Conservation (phyloP, 2,113 vertebrate species). For the Coreoperca whiteheadi region DNA sequence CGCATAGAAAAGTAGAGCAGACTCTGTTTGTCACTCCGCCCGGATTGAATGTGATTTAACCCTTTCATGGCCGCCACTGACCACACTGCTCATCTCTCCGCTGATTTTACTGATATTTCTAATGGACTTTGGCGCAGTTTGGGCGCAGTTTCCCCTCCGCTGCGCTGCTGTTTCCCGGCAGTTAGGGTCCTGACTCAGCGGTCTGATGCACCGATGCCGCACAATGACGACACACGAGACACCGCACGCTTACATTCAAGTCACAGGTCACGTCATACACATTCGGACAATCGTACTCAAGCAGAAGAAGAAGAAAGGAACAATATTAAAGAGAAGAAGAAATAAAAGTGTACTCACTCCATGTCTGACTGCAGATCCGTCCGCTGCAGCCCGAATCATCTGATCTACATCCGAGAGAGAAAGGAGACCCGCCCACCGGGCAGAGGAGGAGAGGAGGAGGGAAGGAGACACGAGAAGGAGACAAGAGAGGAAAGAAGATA, state of each 20-base stretch:
- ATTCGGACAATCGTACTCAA: neutral
- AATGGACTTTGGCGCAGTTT: conserved; percentile 12
- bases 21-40: neutral
- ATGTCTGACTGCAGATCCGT: conserved; percentile 44
- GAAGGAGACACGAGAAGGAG: too few relatives aligned
- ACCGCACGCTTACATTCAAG: neutral
- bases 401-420: conserved; percentile 30
- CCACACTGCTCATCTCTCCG: neutral
- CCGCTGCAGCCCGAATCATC: conserved; percentile 43
- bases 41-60: neutral
- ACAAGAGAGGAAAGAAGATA: fast-evolving
- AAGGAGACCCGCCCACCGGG: conserved; percentile 31
- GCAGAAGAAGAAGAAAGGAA: too few relatives aligned
- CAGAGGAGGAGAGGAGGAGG: fast-evolving
- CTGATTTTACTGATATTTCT: neutral
- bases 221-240: conserved; percentile 47
- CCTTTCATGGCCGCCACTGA: neutral
- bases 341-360: conserved; percentile 59
- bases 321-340: neutral
- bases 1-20: conserved; percentile 33
- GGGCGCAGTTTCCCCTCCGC: too few relatives aligned
- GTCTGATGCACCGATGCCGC: conserved; percentile 41
- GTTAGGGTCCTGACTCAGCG: conserved; percentile 53
- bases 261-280: neutral
- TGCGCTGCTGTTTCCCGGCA: neutral